Conservation (phyloP, 2,888 invertebrate species). For the Diarsia brunnea region DNA sequence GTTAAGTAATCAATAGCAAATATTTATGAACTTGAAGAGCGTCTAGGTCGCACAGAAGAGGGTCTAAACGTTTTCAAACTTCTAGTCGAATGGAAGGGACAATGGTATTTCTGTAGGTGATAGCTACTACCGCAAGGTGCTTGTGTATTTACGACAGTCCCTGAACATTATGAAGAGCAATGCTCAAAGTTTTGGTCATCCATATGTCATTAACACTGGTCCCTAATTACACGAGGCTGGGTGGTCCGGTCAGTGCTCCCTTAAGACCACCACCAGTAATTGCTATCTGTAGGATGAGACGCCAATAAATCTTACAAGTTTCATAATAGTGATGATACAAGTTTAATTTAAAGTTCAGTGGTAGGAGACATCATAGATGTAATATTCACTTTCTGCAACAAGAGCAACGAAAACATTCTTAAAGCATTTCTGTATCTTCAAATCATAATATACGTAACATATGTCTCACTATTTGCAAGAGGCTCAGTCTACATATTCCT, state of each 20-base stretch:
- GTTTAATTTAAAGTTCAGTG: conserved; percentile 8
- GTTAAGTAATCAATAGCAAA: background rate
- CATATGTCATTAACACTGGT: conserved; percentile 42
- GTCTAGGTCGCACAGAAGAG: background rate
- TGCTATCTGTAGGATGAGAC: conserved; percentile 26
- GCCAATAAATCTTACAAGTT: conserved; percentile 17
- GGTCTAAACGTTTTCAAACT: conserved; percentile 18
- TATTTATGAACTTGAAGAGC: background rate
- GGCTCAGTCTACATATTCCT: conserved; percentile 14
- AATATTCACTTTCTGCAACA: background rate
- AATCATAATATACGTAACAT: conserved; percentile 29
- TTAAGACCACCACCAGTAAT: conserved; percentile 27
- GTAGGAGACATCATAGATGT: conserved; percentile 1
- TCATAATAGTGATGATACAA: conserved; percentile 12
- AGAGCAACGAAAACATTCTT: background rate
- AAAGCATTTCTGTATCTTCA: conserved; percentile 17
- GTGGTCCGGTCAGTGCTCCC: conserved; percentile 28
- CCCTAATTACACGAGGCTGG: conserved; percentile 39
- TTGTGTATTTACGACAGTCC: conserved; percentile 31
- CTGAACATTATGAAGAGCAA: conserved; percentile 35
- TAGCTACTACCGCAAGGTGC: conserved; percentile 25
- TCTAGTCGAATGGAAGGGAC: conserved; percentile 12
- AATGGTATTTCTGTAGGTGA: conserved; percentile 16
- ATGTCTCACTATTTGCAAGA: conserved; percentile 10
- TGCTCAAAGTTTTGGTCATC: conserved; percentile 42